Evolutionary conservation across 1,140 invertebrate genomes (phyloP), one percentile per base, ranked within the genome.

Genomic region (Pararge aegeria): DNA sequence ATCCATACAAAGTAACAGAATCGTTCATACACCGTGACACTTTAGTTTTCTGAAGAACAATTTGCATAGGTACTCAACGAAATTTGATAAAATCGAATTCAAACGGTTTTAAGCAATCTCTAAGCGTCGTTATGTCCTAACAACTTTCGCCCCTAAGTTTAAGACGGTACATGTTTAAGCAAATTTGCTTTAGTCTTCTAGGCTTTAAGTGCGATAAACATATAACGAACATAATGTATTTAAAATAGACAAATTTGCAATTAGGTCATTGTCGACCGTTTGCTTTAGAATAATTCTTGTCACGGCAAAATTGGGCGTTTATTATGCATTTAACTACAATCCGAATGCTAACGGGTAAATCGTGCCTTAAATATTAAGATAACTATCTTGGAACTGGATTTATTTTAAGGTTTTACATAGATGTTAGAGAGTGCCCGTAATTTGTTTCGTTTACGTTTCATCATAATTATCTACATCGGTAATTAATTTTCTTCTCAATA

Each of bases 21-120:
- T n/a, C n/a, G n/a, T n/a, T n/a, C n/a, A n/a, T n/a, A n/a, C n/a
- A n/a, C n/a, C n/a, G n/a, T n/a, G n/a, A n/a, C n/a, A n/a, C n/a
- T n/a, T n/a, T n/a, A n/a, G n/a, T n/a, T n/a, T n/a, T n/a, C n/a
- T n/a, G n/a, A n/a, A n/a, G n/a, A n/a, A n/a, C n/a, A n/a, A 64
- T 59, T 64, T 50, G 29, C 61, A 64, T n/a, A n/a, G n/a, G n/a
- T 55, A 54, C 51, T 34, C 40, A 44, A 27, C 48, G 29, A 29
- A 59, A 7, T 54, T 24, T 54, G 61, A 64, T 64, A 58, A 57
- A 44, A 55, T 59, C 34, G 27, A 51, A 53, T 37, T 51, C 21
- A 44, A 20, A 49, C 10, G n/a, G 21, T 48, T 56, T 56, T 48
- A 20, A 48, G 15, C 27, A 7, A 27, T 0, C 4, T 27, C 5